Conservation (phyloP, 2,113 vertebrate species). For the Elaphurus davidianus region DNA sequence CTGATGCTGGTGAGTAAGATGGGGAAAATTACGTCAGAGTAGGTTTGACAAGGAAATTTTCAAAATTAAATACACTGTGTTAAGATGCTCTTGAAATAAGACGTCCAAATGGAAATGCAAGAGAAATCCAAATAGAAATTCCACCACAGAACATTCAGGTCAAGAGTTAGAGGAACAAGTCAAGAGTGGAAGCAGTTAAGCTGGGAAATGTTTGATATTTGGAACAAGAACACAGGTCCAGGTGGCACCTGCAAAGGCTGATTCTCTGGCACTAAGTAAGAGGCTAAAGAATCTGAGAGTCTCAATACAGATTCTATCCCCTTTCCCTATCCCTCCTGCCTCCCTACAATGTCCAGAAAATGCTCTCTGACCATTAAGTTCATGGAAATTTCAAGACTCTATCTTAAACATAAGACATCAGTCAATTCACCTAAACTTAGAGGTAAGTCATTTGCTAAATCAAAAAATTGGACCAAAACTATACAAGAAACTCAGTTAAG, state of each 20-base stretch:
- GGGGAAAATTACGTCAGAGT: neutral
- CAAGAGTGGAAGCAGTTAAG: neutral
- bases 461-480: neutral
- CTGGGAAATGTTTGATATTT: neutral
- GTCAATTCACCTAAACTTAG: neutral
- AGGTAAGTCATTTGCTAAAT: neutral
- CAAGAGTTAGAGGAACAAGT: neutral
- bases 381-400: neutral
- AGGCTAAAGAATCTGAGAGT: neutral
- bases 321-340: neutral
- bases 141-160: neutral
- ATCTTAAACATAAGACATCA: neutral
- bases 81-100: neutral
- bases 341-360: neutral
- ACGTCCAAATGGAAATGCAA: neutral
- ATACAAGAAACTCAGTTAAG: neutral
- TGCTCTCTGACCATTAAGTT: neutral
- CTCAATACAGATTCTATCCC: neutral
- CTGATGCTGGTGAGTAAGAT: neutral
- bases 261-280: neutral
- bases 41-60: neutral
- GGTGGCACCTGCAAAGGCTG: neutral
- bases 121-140: neutral
- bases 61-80: neutral
- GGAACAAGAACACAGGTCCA: neutral